Evolutionary conservation across 2,888 invertebrate genomes (phyloP), one percentile per base, ranked within the genome.

Genomic region (Flexamia atlantica): DNA sequence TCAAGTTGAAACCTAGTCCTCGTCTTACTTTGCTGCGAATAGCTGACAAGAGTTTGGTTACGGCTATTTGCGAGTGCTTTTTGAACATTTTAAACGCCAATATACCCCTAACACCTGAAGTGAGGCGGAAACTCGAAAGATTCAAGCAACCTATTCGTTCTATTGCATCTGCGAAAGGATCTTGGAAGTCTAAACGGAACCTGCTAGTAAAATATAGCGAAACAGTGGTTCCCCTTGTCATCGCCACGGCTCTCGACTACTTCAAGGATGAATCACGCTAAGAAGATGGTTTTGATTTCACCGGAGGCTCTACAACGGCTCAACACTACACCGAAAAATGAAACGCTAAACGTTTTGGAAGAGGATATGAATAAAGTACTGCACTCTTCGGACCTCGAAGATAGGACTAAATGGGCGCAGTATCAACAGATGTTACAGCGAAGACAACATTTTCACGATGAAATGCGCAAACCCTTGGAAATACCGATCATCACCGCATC

Each of bases 221-320:
- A 4, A 12, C 1, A n/a, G 3, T 40, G 17, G 25, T 40, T 20
- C 72, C 72, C 4, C 2, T 42, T 2, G 17, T 72, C 7, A 36
- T 42, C n/a, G 40, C 40, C 12, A 23, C 42, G 5, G 42, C 36
- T 4, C 30, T 72, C n/a, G 9, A 72, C 12, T 36, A 36, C 23
- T 72, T 72, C 4, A 23, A 72, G 5, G 36, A 72, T 72, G 42
- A 42, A 72, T 20, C 36, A 72, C 20, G 42, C 72, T n/a, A 72
- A 40, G 72, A 72, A 72, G 42, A 72, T 72, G 72, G 42, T 72
- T 4, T 17, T 72, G 14, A 42, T 72, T 72, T 42, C 72, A 36
- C 72, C 20, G 2, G 42, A 72, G 7, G 10, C n/a, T 3, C 23
- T 72, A 7, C 72, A 72, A 72, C 23, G 72, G 14, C 9, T 40